Evolutionary conservation across 2,113 vertebrate species (phyloP), one percentile per base, ranked within the genome.

Genomic region (Poicephalus gulielmi): DNA sequence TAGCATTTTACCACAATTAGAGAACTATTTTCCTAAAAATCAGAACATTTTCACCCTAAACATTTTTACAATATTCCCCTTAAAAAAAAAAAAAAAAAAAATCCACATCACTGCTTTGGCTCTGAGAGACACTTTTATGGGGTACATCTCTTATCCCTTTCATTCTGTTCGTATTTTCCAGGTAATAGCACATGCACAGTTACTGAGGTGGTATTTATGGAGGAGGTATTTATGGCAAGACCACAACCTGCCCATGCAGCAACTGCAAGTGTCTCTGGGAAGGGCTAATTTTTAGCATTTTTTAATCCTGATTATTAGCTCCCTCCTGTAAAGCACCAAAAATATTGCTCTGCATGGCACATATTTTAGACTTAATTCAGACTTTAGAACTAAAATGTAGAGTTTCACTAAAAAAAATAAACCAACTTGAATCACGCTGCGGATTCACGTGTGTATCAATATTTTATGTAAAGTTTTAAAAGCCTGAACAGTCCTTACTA

Each of bases 181-280:
- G 59, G 6, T 46, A 75, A 60, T 0, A 50, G 28, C 18, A 83
- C 2, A 4, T 9, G 13, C 10, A 9, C 4, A 1, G 19, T 47
- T 44, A n/a, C 27, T 23, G 35, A 69, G 9, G 11, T 20, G 5
- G 7, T 11, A 22, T 30, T 88, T 18, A 18, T 11, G 43, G 24
- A 88, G 28, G 7, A 83, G n/a, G 37, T 39, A 39, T 39, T 39
- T 39, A 87, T 14, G 18, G 10, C 10, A 8, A 73, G 19, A 13
- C 18, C 24, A 33, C 37, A 77, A 33, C 30, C 9, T 50, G 7
- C 41, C 33, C 49, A 20, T 5, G 24, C 25, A 60, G 9, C 39
- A 41, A 50, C 20, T 9, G 22, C 27, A 59, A 19, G n/a, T 6
- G 3, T n/a, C 30, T 27, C 62, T n/a, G 20, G 30, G 25, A 68